Conservation (phyloP, 2,888 invertebrate species). For the Myathropa florea region DNA sequence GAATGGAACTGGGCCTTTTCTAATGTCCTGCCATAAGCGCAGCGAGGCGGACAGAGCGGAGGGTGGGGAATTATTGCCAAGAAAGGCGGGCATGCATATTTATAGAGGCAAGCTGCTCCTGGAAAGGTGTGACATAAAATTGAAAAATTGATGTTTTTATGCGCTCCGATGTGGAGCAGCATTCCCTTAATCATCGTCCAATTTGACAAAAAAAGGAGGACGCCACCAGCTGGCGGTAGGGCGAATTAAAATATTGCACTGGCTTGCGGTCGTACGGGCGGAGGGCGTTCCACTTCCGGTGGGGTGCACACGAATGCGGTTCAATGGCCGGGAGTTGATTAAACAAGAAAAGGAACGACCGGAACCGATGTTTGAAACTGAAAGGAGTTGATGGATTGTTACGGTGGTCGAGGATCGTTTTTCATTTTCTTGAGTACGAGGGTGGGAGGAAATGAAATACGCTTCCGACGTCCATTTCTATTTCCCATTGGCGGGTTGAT, state of each 20-base stretch:
- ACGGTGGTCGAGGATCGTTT: conserved; percentile 5
- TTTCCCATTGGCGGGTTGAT: background rate
- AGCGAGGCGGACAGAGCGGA: background rate
- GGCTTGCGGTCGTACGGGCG: background rate
- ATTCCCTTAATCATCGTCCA: conserved; percentile 56
- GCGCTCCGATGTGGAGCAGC: conserved; percentile 43
- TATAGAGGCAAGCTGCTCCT: background rate
- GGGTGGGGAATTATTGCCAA: background rate
- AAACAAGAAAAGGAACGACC: conserved; percentile 19
- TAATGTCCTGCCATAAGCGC: conserved; percentile 16
- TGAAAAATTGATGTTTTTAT: conserved; percentile 65
- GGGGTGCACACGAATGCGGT: conserved; percentile 26
- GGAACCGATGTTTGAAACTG: conserved; percentile 18
- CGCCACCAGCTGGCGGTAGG: conserved; percentile 13
- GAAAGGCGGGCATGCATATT: background rate
- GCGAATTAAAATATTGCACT: conserved; percentile 26
- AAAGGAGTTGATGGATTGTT: conserved; percentile 34
- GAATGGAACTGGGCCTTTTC: conserved; percentile 5
- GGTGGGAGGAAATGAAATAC: background rate
- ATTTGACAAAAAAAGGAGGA: conserved; percentile 28
- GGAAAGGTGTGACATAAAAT: conserved; percentile 65
- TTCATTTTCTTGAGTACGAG: background rate
- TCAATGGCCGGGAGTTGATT: conserved; percentile 27
- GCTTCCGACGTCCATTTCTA: background rate
- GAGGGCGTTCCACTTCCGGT: background rate